Conservation (phyloP, 1,140 invertebrate genomes). For the Platyura marginata region DNA sequence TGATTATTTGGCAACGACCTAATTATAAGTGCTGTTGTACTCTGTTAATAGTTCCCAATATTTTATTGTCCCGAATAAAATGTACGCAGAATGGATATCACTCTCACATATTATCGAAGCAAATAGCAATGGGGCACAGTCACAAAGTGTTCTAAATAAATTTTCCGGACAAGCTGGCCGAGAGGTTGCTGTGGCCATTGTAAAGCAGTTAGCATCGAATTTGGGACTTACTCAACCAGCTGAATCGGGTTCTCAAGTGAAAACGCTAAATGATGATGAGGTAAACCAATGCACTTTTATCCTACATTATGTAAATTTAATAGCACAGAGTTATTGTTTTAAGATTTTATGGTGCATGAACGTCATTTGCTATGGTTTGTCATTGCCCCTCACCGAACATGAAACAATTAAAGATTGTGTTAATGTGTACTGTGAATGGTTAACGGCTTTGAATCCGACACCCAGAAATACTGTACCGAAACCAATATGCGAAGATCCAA, state of each 20-base stretch:
- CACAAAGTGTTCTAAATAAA: slow-evolving; percentile 67
- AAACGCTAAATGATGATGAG: slow-evolving; percentile 66
- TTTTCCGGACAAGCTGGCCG: slow-evolving; percentile 55
- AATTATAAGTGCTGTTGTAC: no score
- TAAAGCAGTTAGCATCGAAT: slow-evolving; percentile 59
- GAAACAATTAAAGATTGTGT: slow-evolving; percentile 92
- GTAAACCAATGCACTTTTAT: slow-evolving; percentile 21
- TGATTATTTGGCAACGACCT: no score
- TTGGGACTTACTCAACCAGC: slow-evolving; percentile 57
- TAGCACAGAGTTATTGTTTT: not conserved
- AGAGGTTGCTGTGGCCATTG: slow-evolving; percentile 69
- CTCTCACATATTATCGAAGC: slow-evolving; percentile 45
- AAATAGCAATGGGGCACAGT: slow-evolving; percentile 41
- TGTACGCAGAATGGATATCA: slow-evolving; percentile 77
- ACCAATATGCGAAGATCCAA: slow-evolving; percentile 74
- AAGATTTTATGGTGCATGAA: slow-evolving; percentile 78
- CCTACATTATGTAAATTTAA: not conserved
- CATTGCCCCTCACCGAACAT: slow-evolving; percentile 73
- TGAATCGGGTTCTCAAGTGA: slow-evolving; percentile 50
- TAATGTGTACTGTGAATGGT: slow-evolving; percentile 93
- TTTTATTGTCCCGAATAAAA: no score
- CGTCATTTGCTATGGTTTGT: slow-evolving; percentile 35
- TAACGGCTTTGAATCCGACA: slow-evolving; percentile 64
- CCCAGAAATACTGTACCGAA: slow-evolving; percentile 70
- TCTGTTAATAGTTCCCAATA: no score